These are phyloP conservation scores for Gonocerus acuteangulatus DNA, from an alignment of 2,888 invertebrate species.

Conservation along the genomic window DNA sequence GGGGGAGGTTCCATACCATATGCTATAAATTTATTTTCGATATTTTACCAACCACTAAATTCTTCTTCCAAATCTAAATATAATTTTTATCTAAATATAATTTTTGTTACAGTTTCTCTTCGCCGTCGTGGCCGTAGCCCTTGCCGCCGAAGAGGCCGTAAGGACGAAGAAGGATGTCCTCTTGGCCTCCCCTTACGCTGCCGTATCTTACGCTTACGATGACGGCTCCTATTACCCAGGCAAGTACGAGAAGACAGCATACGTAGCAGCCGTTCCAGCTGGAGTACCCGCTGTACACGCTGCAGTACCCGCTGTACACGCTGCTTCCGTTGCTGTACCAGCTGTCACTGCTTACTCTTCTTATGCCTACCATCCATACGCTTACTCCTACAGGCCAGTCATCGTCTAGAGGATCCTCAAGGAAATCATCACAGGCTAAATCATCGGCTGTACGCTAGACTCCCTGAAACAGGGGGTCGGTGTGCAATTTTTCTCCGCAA, in stretches of 20 bases:
- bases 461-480: slow-evolving; percentile 17
- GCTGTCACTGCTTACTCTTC: slow-evolving; percentile 2
- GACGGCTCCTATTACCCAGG: slow-evolving; percentile 15
- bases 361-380: neutral
- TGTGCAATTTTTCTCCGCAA: neutral
- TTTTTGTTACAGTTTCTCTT: slow-evolving; percentile 25
- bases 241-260: slow-evolving; percentile 11
- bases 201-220: slow-evolving; percentile 12
- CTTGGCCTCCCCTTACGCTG: slow-evolving; percentile 10
- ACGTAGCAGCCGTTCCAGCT: neutral
- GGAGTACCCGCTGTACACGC: neutral
- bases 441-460: neutral
- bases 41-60: too few relatives aligned
- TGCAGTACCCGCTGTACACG: slow-evolving; percentile 4
- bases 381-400: slow-evolving; percentile 18
- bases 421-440: neutral
- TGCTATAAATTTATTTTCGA: too few relatives aligned
- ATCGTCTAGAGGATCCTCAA: neutral
- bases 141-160: slow-evolving; percentile 15
- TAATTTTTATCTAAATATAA: neutral
- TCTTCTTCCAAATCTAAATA: too few relatives aligned
- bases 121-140: slow-evolving; percentile 18
- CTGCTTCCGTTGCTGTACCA: neutral
- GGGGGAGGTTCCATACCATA: too few relatives aligned
- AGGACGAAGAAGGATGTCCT: slow-evolving; percentile 30